These are phyloP conservation scores for Argyresthia albistria DNA, from an alignment of 2,888 invertebrate genomes.

Conservation along the genomic window DNA sequence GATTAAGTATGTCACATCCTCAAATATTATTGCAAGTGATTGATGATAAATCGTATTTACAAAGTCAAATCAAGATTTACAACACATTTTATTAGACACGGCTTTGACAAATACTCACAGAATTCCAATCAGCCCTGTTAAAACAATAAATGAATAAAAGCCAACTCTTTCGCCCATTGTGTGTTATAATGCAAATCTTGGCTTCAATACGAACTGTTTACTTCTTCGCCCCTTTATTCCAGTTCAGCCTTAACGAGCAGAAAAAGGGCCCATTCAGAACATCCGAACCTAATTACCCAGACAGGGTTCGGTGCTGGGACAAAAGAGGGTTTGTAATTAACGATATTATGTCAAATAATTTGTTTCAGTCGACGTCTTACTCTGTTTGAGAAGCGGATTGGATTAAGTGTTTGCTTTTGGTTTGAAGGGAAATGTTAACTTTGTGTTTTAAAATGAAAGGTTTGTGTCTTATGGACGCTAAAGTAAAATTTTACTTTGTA, in stretches of 20 bases:
- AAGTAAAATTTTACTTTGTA: too few relatives aligned
- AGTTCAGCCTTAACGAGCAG: constrained; percentile 55
- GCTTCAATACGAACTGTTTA: constrained; percentile 62
- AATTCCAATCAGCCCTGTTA: constrained; percentile 17
- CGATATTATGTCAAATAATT: constrained; percentile 73
- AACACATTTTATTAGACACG: too few relatives aligned
- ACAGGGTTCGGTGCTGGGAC: constrained; percentile 36
- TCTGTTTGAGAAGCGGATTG: constrained; percentile 49
- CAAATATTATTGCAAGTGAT: too few relatives aligned
- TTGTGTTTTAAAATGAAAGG: background rate
- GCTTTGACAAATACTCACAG: background rate
- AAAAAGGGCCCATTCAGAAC: constrained; percentile 69
- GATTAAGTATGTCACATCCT: too few relatives aligned
- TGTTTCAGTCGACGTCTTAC: constrained; percentile 65
- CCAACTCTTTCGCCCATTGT: constrained; percentile 45
- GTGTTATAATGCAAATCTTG: constrained; percentile 50
- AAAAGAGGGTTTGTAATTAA: constrained; percentile 70
- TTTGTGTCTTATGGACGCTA: background rate
- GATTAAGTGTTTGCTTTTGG: constrained; percentile 52
- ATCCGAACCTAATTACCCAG: constrained; percentile 69
- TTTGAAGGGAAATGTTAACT: background rate
- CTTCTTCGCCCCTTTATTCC: constrained; percentile 66
- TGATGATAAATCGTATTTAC: too few relatives aligned
- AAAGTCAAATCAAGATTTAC: too few relatives aligned
- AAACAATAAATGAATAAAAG: constrained; percentile 31